phyloP scores from a whole-genome alignment of 2,113 vertebrate species.

The cattle (Bos taurus) region ARS-UCD2.0 NC_037348.1:58711001-58711500 shows the following conservation, averaged over 20 bases:
- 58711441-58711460: not conserved
- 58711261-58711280: not conserved
- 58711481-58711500: not conserved
- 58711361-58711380: not conserved
- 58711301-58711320: not conserved
- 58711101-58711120: not conserved
- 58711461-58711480: not conserved
- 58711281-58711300: not conserved
- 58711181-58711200: no score
- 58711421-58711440: no score
- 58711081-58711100: not conserved
- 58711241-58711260: not conserved
- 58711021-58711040: not conserved
- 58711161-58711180: no score
- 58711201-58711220: no score
- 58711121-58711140: not conserved
- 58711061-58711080: rapidly evolving
- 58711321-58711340: not conserved
- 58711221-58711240: not conserved
- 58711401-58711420: not conserved
- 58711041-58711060: not conserved
- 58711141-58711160: not conserved
- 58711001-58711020: not conserved
- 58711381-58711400: not conserved
- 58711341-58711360: rapidly evolving